These are phyloP conservation scores for Vespertilio murinus DNA, from an alignment of 2,797 vertebrate species.

Conservation along the genomic window DNA sequence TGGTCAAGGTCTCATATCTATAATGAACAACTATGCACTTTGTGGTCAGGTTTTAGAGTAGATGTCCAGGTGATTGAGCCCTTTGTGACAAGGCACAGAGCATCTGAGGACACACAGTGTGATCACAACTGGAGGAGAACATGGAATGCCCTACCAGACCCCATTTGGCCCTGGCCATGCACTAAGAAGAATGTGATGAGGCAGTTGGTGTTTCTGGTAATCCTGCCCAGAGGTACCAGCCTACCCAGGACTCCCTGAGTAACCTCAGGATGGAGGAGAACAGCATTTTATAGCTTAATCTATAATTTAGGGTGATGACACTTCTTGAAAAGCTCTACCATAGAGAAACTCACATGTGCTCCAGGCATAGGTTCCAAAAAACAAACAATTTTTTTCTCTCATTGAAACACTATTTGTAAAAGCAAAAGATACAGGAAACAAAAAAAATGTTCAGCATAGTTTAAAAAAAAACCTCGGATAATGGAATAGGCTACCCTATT, in stretches of 20 bases:
- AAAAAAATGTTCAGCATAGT: not conserved
- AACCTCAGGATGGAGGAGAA: not conserved
- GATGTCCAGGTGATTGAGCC: not conserved
- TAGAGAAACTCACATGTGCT: not conserved
- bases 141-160: not conserved
- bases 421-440: not conserved
- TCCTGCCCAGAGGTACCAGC: rapidly evolving
- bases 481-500: not conserved
- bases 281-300: not conserved
- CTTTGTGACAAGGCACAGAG: not conserved
- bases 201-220: not conserved
- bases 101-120: not conserved
- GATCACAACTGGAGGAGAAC: not conserved
- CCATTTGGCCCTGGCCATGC: not conserved
- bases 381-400: not conserved
- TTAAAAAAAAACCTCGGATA: not conserved
- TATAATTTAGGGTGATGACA: not conserved
- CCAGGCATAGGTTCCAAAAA: not conserved
- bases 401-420: not conserved
- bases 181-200: not conserved
- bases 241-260: not conserved
- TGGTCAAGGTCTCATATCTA: too few species aligned
- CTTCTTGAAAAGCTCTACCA: not conserved
- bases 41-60: not conserved
- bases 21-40: not conserved